Percentiles rank a stretch among this genome's conserved stretches.
Conservation (phyloP, 2,113 vertebrate genomes). For the Zosterops borbonicus region DNA sequence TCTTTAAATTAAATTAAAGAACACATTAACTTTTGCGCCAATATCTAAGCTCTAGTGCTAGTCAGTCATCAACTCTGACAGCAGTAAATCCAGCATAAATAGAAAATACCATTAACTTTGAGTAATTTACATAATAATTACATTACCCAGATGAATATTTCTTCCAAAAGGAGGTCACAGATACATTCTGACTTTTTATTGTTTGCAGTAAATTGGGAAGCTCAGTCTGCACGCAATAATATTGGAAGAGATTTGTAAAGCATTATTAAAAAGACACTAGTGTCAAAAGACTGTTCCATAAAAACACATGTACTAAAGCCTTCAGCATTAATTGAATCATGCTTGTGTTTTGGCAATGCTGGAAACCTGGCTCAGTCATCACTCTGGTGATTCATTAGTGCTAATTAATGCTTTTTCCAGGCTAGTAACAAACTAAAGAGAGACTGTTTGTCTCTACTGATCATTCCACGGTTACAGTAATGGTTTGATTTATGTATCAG, state of each 20-base stretch:
- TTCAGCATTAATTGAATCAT: constrained; percentile 72
- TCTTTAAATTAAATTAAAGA: constrained; percentile 28
- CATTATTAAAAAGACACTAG: constrained; percentile 41
- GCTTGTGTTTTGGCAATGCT: constrained; percentile 63
- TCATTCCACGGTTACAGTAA: constrained; percentile 68
- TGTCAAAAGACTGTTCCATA: constrained; percentile 61
- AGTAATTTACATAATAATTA: constrained; percentile 60
- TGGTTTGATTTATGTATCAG: constrained; percentile 63
- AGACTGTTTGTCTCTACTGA: constrained; percentile 65
- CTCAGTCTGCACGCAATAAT: constrained; percentile 38
- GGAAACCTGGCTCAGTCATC: constrained; percentile 51
- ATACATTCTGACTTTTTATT: constrained; percentile 38
- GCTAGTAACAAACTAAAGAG: constrained; percentile 65
- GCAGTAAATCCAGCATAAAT: constrained; percentile 45
- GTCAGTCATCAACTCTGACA: constrained; percentile 14
- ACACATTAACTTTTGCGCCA: not conserved
- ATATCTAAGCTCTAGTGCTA: not conserved
- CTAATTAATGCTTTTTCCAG: constrained; percentile 74
- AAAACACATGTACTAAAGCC: constrained; percentile 61
- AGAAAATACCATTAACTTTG: constrained; percentile 29
- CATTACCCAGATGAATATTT: constrained; percentile 45
- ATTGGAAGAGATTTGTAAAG: constrained; percentile 39
- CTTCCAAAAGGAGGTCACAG: constrained; percentile 30
- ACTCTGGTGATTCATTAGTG: constrained; percentile 74
- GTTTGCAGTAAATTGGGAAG: constrained; percentile 43